Evolutionary conservation across 2,797 vertebrate species (phyloP), one percentile per base, ranked within the genome.

Genomic region (Hyperoplus lanceolatus): DNA sequence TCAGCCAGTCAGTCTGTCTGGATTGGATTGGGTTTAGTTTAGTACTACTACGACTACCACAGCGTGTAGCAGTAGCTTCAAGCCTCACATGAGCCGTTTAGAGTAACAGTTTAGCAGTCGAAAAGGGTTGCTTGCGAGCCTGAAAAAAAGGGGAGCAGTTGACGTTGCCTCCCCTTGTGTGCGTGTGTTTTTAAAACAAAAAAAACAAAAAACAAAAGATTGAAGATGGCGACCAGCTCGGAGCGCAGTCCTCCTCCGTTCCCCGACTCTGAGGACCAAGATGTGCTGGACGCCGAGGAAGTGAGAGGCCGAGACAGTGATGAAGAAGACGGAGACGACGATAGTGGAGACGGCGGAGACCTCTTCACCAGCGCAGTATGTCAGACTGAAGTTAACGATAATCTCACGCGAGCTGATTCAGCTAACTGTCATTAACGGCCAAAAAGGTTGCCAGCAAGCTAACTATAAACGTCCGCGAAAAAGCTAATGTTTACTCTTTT

Each of bases 171-270:
- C 83, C 79, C 68, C 80, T 63, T 82, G 70, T 54, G 60, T 55
- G 65, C 6, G 29, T 29, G 29, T 29, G 29, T 73, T 14, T 48
- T 18, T 21, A 29, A 29, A 21, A 21, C n/a, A 53, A 21, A 54
- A 54, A 7, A 50, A 53, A 75, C 39, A 42, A 58, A 49, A 46
- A 60, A 68, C 67, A 79, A 60, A 46, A 62, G 57, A 86, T 74
- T 78, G 89, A 96, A 95, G 93, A 96, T 96, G 95, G 95, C 95
- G 94, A 90, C 94, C 73, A 94, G 94, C 82, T 96, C 95, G 61
- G 94, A 95, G 89, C 95, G 95, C 67, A 95, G 94, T 87, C 95
- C 95, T 73, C 95, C 95, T 84, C 95, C 95, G 85, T 96, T 96
- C 79, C 95, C 95, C 50, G 95, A 96, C 73, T 91, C 90, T n/a